Base-by-base conservation (phyloP, 2,797 vertebrate genomes). In the Hyperoplus immaculatus region DNA sequence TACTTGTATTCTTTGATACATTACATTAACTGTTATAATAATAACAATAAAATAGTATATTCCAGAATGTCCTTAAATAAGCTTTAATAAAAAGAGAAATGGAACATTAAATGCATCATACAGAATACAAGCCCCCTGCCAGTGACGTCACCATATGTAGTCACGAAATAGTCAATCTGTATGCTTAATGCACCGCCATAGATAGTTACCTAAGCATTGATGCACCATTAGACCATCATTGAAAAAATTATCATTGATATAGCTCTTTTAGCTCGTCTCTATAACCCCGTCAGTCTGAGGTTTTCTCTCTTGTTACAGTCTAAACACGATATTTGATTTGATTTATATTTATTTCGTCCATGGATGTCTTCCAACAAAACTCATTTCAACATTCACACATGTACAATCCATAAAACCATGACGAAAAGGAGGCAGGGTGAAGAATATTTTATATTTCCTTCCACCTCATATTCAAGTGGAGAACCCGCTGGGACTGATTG, bases 121-220 rank as follows among this genome's bases (percentile, higher is more conserved):
- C 15, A 42, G 1, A 65, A 51, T 53, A 12, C 8, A 9, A 49
- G 0, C 36, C 47, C 7, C 8, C 29, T 57, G n/a, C 6, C 46
- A 8, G 47, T 80, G 79, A 71, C 69, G 16, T 80, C 68, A 75
- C 10, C 7, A 18, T 1, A 9, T 63, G 15, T 21, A 78, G 50
- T 43, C 61, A 42, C 15, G 39, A 36, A 53, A 50, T 12, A 49
- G 45, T 59, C 69, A 49, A 72, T 58, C 59, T 41, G 12, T 45
- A 18, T 8, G 4, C 6, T 64, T 5, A 67, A 41, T 39, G 55
- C 1, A 67, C 41, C 45, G 3, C 36, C 8, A 41, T 16, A 38
- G 39, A 47, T 5, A 47, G 36, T 55, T 51, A 72, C 16, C 2
- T 18, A n/a, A 15, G 12, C 38, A 59, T 36, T 42, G 63, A 61